Percentiles rank a stretch among this genome's conserved stretches.
Conservation (phyloP, 2,113 vertebrate species). For the Festucalex cinctus region DNA sequence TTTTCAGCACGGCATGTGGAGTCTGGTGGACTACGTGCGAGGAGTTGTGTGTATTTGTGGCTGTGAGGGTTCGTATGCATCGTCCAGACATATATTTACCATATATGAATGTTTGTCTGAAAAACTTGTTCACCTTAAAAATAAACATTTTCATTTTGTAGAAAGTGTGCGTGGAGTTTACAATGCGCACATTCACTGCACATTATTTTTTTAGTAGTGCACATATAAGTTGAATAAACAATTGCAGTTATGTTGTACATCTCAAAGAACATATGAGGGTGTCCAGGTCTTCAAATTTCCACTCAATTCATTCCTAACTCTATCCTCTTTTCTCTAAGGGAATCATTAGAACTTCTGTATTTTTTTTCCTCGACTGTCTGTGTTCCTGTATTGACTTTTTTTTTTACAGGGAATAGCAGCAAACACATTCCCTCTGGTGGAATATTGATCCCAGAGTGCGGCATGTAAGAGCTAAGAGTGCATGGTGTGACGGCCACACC, state of each 20-base stretch:
- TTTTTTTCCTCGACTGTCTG: conserved; percentile 41
- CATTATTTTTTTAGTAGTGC: neutral
- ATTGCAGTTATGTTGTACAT: neutral
- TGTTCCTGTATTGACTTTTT: conserved; percentile 31
- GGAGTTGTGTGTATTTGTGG: too few relatives aligned
- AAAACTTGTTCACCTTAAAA: too few relatives aligned
- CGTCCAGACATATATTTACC: too few relatives aligned
- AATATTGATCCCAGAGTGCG: conserved; percentile 58
- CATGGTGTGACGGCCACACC: conserved; percentile 51
- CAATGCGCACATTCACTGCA: too few relatives aligned
- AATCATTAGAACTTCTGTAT: conserved; percentile 55
- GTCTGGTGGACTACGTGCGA: too few relatives aligned
- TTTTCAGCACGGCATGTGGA: neutral
- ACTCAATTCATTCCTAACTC: conserved; percentile 2
- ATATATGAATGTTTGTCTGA: too few relatives aligned
- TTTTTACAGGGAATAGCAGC: conserved; percentile 34
- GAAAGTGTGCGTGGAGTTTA: too few relatives aligned
- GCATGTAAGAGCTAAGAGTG: conserved; percentile 28
- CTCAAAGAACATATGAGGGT: neutral
- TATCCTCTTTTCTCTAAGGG: conserved; percentile 61
- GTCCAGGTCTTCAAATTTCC: neutral
- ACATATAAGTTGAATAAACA: neutral
- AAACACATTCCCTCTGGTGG: conserved; percentile 39
- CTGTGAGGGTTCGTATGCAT: too few relatives aligned
- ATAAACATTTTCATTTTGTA: too few relatives aligned